phyloP scores from a whole-genome alignment of 2,113 vertebrate species.

The Bucco capensis region DNA sequence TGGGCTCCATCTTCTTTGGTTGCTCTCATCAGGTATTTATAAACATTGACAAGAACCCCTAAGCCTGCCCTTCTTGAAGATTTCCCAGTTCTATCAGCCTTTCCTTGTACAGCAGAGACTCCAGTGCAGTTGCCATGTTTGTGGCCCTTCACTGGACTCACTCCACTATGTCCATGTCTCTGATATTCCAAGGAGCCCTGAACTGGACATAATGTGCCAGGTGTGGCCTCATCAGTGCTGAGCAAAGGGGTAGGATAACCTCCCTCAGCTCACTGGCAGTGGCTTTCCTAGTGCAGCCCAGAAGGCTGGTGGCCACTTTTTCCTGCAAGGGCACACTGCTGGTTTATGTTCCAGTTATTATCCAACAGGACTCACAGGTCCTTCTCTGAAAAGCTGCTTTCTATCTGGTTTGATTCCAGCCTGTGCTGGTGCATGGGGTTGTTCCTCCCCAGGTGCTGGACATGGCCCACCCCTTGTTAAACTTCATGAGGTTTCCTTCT shows the following conservation, averaged over 20 bases:
- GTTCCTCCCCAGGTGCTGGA: not conserved
- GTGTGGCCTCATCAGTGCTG: not conserved
- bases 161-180: not conserved
- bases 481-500: not conserved
- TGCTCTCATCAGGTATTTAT: not conserved
- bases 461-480: not conserved
- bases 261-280: not conserved
- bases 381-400: not conserved
- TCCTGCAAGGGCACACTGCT: too few species aligned
- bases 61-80: not conserved
- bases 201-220: rapidly evolving
- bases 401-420: not conserved
- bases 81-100: too few species aligned
- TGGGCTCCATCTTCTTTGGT: not conserved
- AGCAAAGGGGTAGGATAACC: not conserved
- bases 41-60: not conserved
- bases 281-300: not conserved
- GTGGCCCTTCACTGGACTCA: not conserved
- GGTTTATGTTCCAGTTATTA: not conserved
- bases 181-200: rapidly evolving
- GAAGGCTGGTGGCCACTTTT: not conserved
- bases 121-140: not conserved
- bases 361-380: not conserved
- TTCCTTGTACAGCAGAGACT: not conserved
- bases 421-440: not conserved